These are phyloP conservation scores for Anarrhichthys ocellatus DNA, from an alignment of 2,113 vertebrate genomes.

Conservation along the genomic window DNA sequence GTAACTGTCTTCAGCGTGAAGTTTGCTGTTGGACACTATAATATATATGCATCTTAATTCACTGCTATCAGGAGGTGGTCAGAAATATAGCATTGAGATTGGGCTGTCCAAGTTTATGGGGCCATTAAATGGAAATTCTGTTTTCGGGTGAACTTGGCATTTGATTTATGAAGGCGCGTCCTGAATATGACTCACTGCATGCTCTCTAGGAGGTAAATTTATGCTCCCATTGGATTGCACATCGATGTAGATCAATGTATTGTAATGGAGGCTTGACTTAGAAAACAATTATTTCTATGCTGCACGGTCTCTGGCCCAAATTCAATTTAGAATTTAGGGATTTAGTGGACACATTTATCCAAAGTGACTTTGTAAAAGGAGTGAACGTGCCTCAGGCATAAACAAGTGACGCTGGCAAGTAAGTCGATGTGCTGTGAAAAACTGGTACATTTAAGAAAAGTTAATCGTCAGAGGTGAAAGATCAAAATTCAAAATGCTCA, in stretches of 20 bases:
- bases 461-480: slow-evolving; percentile 6
- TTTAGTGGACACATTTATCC: slow-evolving; percentile 13
- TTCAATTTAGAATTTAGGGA: slow-evolving; percentile 12
- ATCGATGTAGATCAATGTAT: slow-evolving; percentile 22
- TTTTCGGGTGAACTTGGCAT: slow-evolving; percentile 9
- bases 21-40: background rate
- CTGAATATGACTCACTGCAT: slow-evolving; percentile 19
- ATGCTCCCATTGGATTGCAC: slow-evolving; percentile 1
- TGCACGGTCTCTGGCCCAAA: background rate
- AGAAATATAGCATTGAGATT: background rate
- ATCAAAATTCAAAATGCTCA: slow-evolving; percentile 3
- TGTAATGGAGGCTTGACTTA: background rate
- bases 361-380: slow-evolving; percentile 26
- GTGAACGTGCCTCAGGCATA: background rate
- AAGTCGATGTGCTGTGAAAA: slow-evolving; percentile 2
- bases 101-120: slow-evolving; percentile 15
- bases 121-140: slow-evolving; percentile 8
- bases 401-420: background rate
- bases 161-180: background rate
- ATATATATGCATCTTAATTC: background rate
- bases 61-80: background rate
- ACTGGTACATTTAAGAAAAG: slow-evolving; percentile 15
- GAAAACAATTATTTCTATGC: background rate
- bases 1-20: background rate
- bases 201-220: background rate